Evolutionary conservation across 2,888 invertebrate genomes (phyloP).

Genomic region (Galeopsomyia nigrocyanea): DNA sequence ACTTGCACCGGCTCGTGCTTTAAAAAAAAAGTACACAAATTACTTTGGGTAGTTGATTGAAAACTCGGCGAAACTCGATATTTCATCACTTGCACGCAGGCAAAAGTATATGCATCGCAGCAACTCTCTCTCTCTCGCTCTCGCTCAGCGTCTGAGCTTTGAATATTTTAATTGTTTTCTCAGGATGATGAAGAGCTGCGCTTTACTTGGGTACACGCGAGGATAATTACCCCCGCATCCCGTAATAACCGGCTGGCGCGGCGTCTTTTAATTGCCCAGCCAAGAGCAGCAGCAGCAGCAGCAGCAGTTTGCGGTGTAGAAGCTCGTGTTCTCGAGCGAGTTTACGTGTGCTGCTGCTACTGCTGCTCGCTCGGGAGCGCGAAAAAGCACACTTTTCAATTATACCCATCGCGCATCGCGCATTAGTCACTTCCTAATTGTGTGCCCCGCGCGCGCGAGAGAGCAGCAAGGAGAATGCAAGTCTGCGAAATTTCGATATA

Average conservation of each 20-base stretch:
- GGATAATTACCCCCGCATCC: slow-evolving; percentile 37
- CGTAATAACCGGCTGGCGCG: slow-evolving; percentile 34
- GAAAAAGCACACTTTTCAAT: slow-evolving; percentile 5
- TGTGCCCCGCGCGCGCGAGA: background rate
- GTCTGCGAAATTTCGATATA: too few relatives aligned
- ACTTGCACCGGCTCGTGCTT: slow-evolving; percentile 1
- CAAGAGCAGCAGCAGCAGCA: background rate
- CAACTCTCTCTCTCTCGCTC: too few relatives aligned
- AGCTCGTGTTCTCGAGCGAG: background rate
- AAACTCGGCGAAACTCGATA: too few relatives aligned
- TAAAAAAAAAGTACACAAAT: too few relatives aligned
- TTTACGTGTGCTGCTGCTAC: slow-evolving; percentile 14
- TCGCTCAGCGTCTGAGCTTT: background rate
- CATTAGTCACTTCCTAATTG: slow-evolving; percentile 29
- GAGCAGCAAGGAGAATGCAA: too few relatives aligned
- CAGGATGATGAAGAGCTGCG: slow-evolving; percentile 34
- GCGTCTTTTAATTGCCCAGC: slow-evolving; percentile 43
- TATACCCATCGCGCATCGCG: background rate
- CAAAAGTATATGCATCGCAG: too few relatives aligned
- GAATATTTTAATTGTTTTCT: slow-evolving; percentile 48
- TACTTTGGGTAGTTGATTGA: too few relatives aligned
- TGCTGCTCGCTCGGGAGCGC: background rate
- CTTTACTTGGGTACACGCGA: slow-evolving; percentile 31
- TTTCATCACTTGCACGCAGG: too few relatives aligned
- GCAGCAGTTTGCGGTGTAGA: too few relatives aligned